Base-by-base conservation (phyloP, 2,888 invertebrate genomes). In the Odontothrips loti region DNA sequence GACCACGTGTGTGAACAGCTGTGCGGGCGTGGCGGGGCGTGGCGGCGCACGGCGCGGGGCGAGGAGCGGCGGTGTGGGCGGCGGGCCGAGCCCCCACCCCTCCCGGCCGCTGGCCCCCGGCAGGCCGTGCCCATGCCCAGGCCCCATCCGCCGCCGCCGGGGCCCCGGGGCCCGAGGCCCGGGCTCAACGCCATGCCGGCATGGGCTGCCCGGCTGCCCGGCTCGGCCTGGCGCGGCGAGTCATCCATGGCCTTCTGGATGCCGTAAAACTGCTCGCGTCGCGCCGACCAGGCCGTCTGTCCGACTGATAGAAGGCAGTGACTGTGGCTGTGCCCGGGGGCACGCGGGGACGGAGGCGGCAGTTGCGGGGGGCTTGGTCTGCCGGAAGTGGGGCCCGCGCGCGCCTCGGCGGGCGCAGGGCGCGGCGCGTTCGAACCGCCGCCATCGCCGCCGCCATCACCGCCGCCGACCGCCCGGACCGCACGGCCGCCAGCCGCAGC, bases 1-100 rank as follows among this genome's bases (percentile, higher is more conserved):
- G 68, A 75, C 68, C 68, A 75, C 68, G 68, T 75, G 68, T 75
- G 68, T 75, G 68, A 75, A 75, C 68, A 75, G 68, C 68, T 75
- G 68, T 75, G 68, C 68, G 27, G 68, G 68, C 68, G 68, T 58
- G 68, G 68, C 68, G 68, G 23, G 68, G 68, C 27, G 68, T 23
- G 27, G 68, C 68, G 23, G 27, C 23, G 68, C 10, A 12, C 0
- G 68, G 23, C 68, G 23, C 68, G 23, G 27, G 23, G 68, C 23
- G 23, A 27, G 23, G 68, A 12, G 68, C 23, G 68, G 68, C 68
- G 68, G 68, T 9, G 68, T 0, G n/a, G 3, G 68, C 23, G 23
- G 68, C 23, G 23, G 27, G 11, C 23, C 23, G 51, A 11, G 15
- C 68, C 68, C 68, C 2, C 23, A 12, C 68, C 68, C 68, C 68